phyloP scores from a whole-genome alignment of 2,113 vertebrate species.

The Ploceus nigricollis region DNA sequence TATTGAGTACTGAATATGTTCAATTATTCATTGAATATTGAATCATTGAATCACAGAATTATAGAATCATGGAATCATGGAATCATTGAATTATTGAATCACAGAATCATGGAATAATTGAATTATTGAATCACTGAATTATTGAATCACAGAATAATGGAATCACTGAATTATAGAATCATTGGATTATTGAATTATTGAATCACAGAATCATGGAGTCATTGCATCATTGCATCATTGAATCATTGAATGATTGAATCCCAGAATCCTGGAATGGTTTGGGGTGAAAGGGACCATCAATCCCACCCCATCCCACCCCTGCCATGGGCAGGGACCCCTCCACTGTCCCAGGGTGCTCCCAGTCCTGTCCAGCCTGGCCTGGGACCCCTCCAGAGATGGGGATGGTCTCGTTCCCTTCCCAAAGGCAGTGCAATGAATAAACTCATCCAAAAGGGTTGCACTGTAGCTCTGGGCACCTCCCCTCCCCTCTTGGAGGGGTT shows the following conservation, averaged over 20 bases:
- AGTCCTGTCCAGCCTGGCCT: neutral
- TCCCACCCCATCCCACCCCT: fast-evolving
- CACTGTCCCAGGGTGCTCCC: neutral
- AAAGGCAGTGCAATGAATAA: neutral
- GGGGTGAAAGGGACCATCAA: neutral
- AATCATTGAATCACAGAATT: fast-evolving
- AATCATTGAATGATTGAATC: neutral
- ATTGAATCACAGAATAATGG: fast-evolving
- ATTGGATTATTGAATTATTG: fast-evolving
- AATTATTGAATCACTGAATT: fast-evolving
- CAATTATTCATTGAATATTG: too few relatives aligned
- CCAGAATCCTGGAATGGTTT: neutral
- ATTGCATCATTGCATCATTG: fast-evolving
- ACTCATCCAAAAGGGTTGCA: neutral
- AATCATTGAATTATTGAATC: fast-evolving
- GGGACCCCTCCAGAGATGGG: neutral
- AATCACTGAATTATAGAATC: fast-evolving
- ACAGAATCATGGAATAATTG: fast-evolving
- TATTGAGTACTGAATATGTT: too few relatives aligned
- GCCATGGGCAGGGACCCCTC: neutral
- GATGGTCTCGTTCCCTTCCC: neutral
- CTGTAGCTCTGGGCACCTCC: neutral
- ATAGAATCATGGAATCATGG: fast-evolving
- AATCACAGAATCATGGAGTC: fast-evolving
- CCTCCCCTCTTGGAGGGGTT: neutral